These are phyloP conservation scores for Pachydiplax longipennis DNA, from an alignment of 2,888 invertebrate species.

Conservation along the genomic window DNA sequence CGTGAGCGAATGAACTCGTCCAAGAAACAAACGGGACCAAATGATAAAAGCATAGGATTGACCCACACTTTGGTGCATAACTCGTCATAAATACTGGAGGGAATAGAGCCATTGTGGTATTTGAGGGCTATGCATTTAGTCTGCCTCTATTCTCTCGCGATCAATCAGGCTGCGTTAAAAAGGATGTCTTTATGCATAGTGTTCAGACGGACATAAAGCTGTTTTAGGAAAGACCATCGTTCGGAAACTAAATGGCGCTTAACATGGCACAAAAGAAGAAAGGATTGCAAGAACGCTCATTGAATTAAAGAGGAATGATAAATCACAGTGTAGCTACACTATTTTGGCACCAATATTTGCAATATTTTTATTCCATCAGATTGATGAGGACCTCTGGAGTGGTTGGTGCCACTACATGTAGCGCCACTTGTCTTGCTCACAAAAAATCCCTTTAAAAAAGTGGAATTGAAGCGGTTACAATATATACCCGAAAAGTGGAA, in stretches of 20 bases:
- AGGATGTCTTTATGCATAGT: neutral
- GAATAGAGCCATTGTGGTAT: neutral
- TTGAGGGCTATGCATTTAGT: neutral
- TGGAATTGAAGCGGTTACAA: no score
- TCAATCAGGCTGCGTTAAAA: neutral
- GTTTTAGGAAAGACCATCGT: neutral
- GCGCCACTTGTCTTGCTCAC: no score
- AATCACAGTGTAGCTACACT: no score
- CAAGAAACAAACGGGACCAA: neutral
- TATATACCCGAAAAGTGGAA: no score
- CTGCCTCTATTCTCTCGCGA: neutral
- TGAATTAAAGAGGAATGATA: no score
- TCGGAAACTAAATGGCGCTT: neutral
- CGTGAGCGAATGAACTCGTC: neutral
- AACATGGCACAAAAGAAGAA: neutral
- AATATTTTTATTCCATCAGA: no score
- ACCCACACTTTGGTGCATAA: neutral
- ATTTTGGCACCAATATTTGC: no score
- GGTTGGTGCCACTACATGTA: no score
- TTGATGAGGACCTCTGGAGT: no score
- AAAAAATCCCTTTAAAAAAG: no score
- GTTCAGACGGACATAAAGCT: neutral
- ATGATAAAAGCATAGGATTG: neutral
- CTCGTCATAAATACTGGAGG: neutral
- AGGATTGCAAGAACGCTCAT: neutral